Percentiles rank a stretch among this genome's conserved stretches.
These are phyloP conservation scores for Sminthopsis crassicaudata DNA, from an alignment of 2,113 vertebrate genomes.

Conservation along the genomic window DNA sequence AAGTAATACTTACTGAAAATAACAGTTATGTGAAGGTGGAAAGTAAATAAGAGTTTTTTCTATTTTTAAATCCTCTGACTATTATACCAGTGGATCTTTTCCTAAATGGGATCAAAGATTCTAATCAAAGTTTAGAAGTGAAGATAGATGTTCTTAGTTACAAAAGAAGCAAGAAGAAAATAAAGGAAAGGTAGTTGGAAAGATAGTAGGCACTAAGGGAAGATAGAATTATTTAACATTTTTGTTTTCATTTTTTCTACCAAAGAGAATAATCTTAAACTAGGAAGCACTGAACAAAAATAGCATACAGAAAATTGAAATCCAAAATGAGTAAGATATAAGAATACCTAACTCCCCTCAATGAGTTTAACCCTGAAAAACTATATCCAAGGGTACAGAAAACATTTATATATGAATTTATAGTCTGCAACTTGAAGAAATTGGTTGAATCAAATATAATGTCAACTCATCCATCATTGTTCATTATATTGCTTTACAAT, in stretches of 20 bases:
- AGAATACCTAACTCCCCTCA: not conserved
- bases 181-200: not conserved
- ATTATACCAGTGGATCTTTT: conserved; percentile 45
- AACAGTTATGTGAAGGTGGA: conserved; percentile 53
- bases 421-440: not conserved
- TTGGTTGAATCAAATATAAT: not conserved
- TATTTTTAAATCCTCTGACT: conserved; percentile 64
- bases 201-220: not conserved
- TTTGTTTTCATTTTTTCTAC: not conserved
- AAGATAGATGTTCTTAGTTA: conserved; percentile 60
- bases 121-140: conserved; percentile 54
- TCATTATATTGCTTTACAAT: not conserved
- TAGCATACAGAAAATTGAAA: not conserved
- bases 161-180: not conserved
- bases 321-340: not conserved
- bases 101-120: conserved; percentile 41
- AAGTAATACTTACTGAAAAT: not conserved
- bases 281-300: not conserved
- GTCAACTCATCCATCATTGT: not conserved
- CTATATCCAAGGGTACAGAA: not conserved
- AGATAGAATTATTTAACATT: not conserved
- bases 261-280: not conserved
- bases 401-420: not conserved
- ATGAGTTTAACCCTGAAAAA: not conserved
- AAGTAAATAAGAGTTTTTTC: conserved; percentile 69